phyloP scores from a whole-genome alignment of 2,113 vertebrate genomes.

The Heptranchias perlo region DNA sequence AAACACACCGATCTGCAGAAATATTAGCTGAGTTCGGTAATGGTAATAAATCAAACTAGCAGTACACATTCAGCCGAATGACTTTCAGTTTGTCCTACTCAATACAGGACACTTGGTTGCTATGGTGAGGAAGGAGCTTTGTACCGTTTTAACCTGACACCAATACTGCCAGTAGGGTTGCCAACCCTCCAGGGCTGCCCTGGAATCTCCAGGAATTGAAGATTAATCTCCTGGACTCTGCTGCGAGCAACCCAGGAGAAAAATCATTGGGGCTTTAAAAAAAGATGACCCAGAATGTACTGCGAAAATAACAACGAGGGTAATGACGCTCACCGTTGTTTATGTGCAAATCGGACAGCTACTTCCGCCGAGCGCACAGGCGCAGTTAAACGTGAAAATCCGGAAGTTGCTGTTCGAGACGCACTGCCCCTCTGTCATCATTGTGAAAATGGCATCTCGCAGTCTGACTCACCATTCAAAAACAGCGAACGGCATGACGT shows the following conservation, averaged over 20 bases:
- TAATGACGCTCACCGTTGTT: too few relatives aligned
- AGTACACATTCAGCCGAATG: not conserved
- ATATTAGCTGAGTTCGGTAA: not conserved
- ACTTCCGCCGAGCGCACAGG: too few relatives aligned
- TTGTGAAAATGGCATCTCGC: too few relatives aligned
- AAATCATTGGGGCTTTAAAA: not conserved
- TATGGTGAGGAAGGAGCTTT: not conserved
- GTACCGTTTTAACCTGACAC: not conserved
- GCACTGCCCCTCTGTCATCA: too few relatives aligned
- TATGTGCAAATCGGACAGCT: too few relatives aligned
- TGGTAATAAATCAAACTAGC: not conserved
- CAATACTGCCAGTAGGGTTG: not conserved
- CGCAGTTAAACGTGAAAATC: too few relatives aligned
- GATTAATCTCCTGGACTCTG: not conserved
- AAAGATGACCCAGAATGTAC: too few relatives aligned
- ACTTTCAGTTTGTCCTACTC: not conserved
- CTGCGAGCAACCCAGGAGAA: not conserved
- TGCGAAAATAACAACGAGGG: too few relatives aligned
- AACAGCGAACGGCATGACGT: too few relatives aligned
- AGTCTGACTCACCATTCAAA: too few relatives aligned
- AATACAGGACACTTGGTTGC: not conserved
- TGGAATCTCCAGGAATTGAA: not conserved
- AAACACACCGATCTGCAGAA: not conserved
- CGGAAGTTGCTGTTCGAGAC: too few relatives aligned
- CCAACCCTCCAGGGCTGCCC: not conserved